Conservation (phyloP, 2,113 vertebrate species). For the Notothenia rossii region DNA sequence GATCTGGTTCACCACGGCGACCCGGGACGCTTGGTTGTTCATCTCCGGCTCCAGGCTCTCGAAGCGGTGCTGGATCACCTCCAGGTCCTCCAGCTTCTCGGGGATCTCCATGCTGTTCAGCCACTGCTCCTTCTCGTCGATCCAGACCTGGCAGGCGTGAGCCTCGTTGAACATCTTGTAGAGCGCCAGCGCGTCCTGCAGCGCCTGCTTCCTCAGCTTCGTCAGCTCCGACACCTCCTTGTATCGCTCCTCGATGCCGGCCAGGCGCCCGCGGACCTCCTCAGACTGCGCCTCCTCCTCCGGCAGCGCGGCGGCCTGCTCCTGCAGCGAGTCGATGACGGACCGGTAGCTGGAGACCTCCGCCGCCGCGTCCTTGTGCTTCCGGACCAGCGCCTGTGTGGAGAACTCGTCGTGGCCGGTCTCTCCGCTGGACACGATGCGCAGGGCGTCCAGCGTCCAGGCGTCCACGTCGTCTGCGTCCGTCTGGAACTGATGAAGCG, state of each 20-base stretch:
- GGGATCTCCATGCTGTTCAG: conserved; percentile 96
- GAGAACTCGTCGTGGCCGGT: conserved; percentile 97
- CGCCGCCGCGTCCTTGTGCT: conserved; percentile 94
- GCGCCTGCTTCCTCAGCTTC: conserved; percentile 91
- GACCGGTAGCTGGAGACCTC: conserved; percentile 92
- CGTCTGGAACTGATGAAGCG: conserved; percentile 93
- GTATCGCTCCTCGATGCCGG: conserved; percentile 94
- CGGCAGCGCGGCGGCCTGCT: conserved; percentile 88
- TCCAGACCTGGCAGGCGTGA: conserved; percentile 96
- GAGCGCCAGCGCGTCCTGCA: conserved; percentile 94
- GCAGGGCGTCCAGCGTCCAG: conserved; percentile 95
- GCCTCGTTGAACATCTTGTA: conserved; percentile 98
- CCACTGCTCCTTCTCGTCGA: conserved; percentile 97
- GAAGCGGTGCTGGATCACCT: conserved; percentile 97
- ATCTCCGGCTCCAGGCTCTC: conserved; percentile 98
- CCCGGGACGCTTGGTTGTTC: conserved; percentile 96
- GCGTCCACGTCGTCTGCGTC: conserved; percentile 93
- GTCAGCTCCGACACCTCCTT: conserved; percentile 92
- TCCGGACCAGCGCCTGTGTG: conserved; percentile 94
- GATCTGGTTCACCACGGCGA: conserved; percentile 97
- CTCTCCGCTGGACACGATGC: conserved; percentile 92
- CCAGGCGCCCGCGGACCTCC: conserved; percentile 86
- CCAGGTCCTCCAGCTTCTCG: conserved; percentile 95
- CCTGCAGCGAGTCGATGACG: conserved; percentile 90
- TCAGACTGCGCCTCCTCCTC: conserved; percentile 83